Base-by-base conservation (phyloP, 2,888 invertebrate species). In the Sinohyriopsis cumingii region DNA sequence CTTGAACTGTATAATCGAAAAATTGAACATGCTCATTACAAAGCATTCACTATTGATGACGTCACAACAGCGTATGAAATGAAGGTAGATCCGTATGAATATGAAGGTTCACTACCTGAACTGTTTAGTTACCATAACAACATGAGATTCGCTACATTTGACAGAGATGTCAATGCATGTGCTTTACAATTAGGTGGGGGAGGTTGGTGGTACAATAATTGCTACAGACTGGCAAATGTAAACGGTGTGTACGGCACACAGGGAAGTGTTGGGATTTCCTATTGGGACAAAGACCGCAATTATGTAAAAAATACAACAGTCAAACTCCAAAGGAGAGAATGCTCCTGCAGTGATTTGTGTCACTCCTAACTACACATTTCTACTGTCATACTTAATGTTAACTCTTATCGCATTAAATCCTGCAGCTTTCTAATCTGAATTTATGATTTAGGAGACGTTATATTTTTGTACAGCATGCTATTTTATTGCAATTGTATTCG, bases 111-210 rank as follows among this genome's bases (percentile, higher is more conserved):
- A 82, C 95, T 96, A 0, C 95, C 95, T 67, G 96, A 97, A 86
- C 95, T 96, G 0, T 92, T 97, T 73, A 72, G 65, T 53, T 96
- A 96, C 96, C 96, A 97, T 87, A 95, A 96, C 89, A 93, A 93
- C 64, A 96, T 96, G 96, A 93, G 95, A 80, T 97, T 97, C 90
- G 96, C 95, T 62, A 94, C 97, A 0, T 93, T 94, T 71, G 97
- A 97, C 88, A 94, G 93, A 56, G 97, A 97, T 88, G 93, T 95
- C 82, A 97, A 97, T 56, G 19, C 25, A 5, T 65, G 71, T 59
- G 54, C 24, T 12, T 45, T 53, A 4, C 28, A 59, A 63, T 56
- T 59, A 0, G 71, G 71, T 19, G 69, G 69, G 5, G 71, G 71
- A 1, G 71, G 71, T 1, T 75, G 75, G 75, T 75, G 75, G 75